Conservation (phyloP, 1,140 invertebrate species). For the Hydropsyche tenuis region DNA sequence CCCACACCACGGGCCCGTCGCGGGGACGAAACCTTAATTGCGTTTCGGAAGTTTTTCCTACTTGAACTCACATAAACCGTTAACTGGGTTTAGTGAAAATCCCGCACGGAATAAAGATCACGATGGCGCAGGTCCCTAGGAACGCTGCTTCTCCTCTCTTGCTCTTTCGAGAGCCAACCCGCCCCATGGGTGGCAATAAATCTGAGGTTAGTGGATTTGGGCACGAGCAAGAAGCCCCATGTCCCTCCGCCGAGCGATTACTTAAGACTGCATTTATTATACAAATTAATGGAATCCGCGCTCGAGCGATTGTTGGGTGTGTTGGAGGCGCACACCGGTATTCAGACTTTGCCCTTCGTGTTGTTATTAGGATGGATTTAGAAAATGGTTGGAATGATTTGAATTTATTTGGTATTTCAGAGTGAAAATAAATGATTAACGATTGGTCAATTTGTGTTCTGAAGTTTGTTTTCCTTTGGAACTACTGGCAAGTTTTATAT, state of each 20-base stretch:
- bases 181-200: conserved; percentile 41
- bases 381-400: no score
- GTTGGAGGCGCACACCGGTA: not conserved
- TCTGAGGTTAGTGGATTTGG: conserved; percentile 44
- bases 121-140: conserved; percentile 24
- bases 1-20: not conserved
- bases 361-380: no score
- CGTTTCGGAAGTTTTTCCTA: conserved; percentile 42
- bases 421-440: no score
- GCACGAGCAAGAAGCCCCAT: conserved; percentile 36
- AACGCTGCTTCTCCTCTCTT: not conserved
- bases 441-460: no score
- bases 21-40: conserved; percentile 35
- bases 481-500: no score
- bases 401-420: no score
- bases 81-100: conserved; percentile 40
- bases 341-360: no score
- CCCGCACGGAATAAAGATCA: conserved; percentile 35
- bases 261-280: conserved; percentile 48
- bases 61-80: conserved; percentile 39
- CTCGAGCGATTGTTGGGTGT: not conserved
- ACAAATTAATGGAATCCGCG: conserved; percentile 29
- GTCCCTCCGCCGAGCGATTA: conserved; percentile 42
- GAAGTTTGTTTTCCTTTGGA: no score
- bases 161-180: not conserved